Base-by-base conservation (phyloP, 2,888 invertebrate species). In the Acanthoscelides obtectus region DNA sequence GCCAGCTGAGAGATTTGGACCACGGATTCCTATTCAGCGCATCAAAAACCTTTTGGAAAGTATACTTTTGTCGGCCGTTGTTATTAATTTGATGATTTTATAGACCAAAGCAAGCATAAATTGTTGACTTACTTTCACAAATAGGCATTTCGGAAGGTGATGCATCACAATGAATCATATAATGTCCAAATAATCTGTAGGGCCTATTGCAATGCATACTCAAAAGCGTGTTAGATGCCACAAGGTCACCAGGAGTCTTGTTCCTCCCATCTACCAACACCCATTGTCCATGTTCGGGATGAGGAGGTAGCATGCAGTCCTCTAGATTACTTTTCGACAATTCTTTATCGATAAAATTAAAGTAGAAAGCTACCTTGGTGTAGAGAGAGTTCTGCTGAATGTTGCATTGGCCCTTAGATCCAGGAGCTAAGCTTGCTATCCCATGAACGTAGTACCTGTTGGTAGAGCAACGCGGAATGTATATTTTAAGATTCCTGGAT, bases 101-200 rank as follows among this genome's bases (percentile, higher is more conserved):
- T n/a, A n/a, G n/a, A n/a, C n/a, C n/a, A n/a, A n/a, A n/a, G n/a
- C n/a, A n/a, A n/a, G n/a, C n/a, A n/a, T n/a, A n/a, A n/a, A n/a
- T n/a, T n/a, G n/a, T n/a, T n/a, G n/a, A 71, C 74, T 72, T 73
- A 76, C 76, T 72, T 70, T 72, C 73, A 72, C 76, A 76, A 25
- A 70, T 70, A 20, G 75, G 75, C 69, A 72, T 64, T 22, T 64
- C 22, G 20, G 22, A 71, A 25, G 69, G 27, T 27, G 73, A 66
- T 22, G 45, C 45, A 45, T 73, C 72, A 20, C 75, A 75, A 17
- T 70, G 20, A 66, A 66, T 8, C 66, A 66, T 8, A 5, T 17
- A 19, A 66, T 66, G 2, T 20, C 22, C 22, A 22, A 73, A 71
- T 19, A 76, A 45, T 45, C 66, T 73, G 22, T 73, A 76, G 0